Base-by-base conservation (phyloP, 2,888 invertebrate genomes). In the Coecobrya sp. region DNA sequence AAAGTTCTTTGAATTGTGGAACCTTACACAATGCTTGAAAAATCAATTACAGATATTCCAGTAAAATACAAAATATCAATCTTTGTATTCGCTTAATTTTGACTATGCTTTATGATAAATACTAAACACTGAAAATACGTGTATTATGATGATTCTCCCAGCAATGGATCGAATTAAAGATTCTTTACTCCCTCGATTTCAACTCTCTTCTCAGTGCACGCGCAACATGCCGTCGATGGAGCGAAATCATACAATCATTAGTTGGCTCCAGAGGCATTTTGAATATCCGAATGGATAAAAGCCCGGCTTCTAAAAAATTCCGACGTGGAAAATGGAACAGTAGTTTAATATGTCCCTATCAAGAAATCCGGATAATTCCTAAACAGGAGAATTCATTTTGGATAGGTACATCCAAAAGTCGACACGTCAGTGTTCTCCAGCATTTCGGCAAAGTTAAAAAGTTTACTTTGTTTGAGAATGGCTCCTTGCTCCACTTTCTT, bases 401-500 rank as follows among this genome's bases (percentile, higher is more conserved):
- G 11, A 3, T 13, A 0, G 90, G 90, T 0, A 86, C 45, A 42
- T 13, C 19, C 8, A 62, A 65, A 30, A 55, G 65, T 3, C 55
- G 90, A 19, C n/a, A 68, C 2, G 22, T 30, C n/a, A 85, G 86
- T 55, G 22, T 79, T 0, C 27, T 91, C 16, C 73, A 91, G 42
- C 76, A 91, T 79, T 91, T 79, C 30, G 19, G 5, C n/a, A 19
- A 52, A 0, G 90, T 91, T 3, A 62, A 85, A n/a, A 91, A 91
- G n/a, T 65, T 91, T 16, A 91, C 90, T 1, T 19, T 91, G 10
- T 91, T 91, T 27, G 90, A 91, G 19, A 85, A 85, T 22, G 90
- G 90, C 36, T 91, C 90, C 10, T 52, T 91, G 22, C 86, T 91
- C 59, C 90, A 91, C 42, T 91, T 91, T 22, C 30, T 91, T 16